phyloP scores from a whole-genome alignment of 2,888 invertebrate genomes.

The Camptogramma bilineatum region DNA sequence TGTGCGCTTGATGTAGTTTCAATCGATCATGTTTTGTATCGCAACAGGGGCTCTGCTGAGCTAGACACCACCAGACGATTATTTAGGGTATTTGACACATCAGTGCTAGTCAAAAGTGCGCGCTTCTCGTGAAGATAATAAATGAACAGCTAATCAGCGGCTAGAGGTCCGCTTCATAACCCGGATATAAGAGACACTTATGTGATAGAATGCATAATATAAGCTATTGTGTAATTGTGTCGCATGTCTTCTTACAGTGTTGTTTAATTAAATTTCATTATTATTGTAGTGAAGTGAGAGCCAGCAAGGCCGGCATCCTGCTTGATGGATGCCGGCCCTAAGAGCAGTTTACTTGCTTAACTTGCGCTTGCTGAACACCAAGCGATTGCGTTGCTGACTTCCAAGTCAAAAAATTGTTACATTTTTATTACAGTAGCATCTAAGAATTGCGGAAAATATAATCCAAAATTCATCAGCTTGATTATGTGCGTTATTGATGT shows the following conservation, averaged over 20 bases:
- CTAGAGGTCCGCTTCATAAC: slow-evolving; percentile 15
- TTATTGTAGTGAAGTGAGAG: slow-evolving; percentile 16
- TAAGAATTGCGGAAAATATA: slow-evolving; percentile 21
- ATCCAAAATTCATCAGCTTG: slow-evolving; percentile 23
- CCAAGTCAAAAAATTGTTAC: slow-evolving; percentile 10
- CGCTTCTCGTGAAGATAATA: slow-evolving; percentile 15
- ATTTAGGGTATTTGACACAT: slow-evolving; percentile 36
- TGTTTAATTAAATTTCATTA: slow-evolving; percentile 17
- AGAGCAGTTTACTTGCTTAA: background rate
- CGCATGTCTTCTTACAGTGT: slow-evolving; percentile 21
- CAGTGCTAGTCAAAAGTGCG: slow-evolving; percentile 33
- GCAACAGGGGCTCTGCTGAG: background rate
- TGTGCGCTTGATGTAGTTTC: background rate
- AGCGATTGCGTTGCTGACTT: slow-evolving; percentile 25
- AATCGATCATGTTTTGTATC: slow-evolving; percentile 8
- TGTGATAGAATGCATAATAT: slow-evolving; percentile 34
- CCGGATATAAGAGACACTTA: slow-evolving; percentile 28
- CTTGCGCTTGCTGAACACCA: slow-evolving; percentile 4
- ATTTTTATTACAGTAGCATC: slow-evolving; percentile 25
- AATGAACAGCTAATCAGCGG: slow-evolving; percentile 21
- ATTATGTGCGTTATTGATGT: slow-evolving; percentile 36
- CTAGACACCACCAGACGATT: slow-evolving; percentile 25
- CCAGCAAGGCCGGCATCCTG: slow-evolving; percentile 13
- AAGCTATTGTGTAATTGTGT: slow-evolving; percentile 34
- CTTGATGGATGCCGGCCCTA: background rate